A percentile compares a stretch with the other conserved stretches of the same genome.
Evolutionary conservation across 2,888 invertebrate genomes (phyloP).

Genomic region (Bibio marci): DNA sequence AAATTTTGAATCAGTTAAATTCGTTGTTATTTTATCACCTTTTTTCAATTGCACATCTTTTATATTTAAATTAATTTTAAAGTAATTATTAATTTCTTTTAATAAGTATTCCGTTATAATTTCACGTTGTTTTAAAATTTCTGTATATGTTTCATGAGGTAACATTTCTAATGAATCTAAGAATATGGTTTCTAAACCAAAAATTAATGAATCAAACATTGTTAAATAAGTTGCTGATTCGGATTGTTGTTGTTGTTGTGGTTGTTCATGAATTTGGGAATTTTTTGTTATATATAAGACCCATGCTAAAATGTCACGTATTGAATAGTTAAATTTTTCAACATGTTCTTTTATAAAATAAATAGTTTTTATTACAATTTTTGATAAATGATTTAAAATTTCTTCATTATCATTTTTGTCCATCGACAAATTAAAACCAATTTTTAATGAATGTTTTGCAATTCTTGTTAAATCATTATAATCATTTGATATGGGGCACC

Average conservation of each 20-base stretch:
- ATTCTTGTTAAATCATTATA: slow-evolving; percentile 62
- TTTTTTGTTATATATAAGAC: slow-evolving; percentile 57
- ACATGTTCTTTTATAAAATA: slow-evolving; percentile 62
- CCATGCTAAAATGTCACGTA: slow-evolving; percentile 87
- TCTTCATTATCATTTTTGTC: slow-evolving; percentile 28
- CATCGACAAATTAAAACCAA: slow-evolving; percentile 35
- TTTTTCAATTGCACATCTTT: slow-evolving; percentile 24
- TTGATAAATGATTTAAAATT: slow-evolving; percentile 41
- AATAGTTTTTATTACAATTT: slow-evolving; percentile 61
- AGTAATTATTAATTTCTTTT: slow-evolving; percentile 20
- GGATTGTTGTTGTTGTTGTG: slow-evolving; percentile 12
- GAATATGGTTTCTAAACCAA: slow-evolving; percentile 83
- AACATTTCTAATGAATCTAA: slow-evolving; percentile 79
- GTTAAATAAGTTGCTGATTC: no score
- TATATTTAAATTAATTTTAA: slow-evolving; percentile 34
- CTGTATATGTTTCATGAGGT: slow-evolving; percentile 43
- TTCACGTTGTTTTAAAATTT: slow-evolving; percentile 34
- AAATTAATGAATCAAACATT: slow-evolving; percentile 52
- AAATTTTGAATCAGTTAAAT: slow-evolving; percentile 27
- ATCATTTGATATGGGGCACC: slow-evolving; percentile 70
- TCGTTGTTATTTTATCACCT: slow-evolving; percentile 16
- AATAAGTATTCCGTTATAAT: not conserved
- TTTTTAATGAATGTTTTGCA: slow-evolving; percentile 57
- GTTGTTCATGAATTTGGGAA: slow-evolving; percentile 22
- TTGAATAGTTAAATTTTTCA: slow-evolving; percentile 65